Base-by-base conservation (phyloP, 2,797 vertebrate species). In the Sebastiscus albofasciatus region DNA sequence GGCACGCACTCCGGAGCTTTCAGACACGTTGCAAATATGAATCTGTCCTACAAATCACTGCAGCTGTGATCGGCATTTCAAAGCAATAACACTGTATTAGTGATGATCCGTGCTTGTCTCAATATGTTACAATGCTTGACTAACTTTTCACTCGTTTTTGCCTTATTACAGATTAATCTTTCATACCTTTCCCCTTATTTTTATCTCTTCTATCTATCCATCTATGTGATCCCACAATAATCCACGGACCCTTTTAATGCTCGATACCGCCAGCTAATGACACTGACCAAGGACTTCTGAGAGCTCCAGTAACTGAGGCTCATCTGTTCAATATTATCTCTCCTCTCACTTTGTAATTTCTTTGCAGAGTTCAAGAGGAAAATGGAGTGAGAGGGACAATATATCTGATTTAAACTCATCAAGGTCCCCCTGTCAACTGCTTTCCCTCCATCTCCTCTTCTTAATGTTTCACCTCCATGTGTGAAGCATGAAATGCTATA, bases 241-340 rank as follows among this genome's bases (percentile, higher is more conserved):
- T 22, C 36, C 2, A 9, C n/a, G 20, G 67, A 72, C 52, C 39
- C 22, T 60, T 72, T 80, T 22, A 60, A 2, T 6, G 12, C 73
- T 81, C 56, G 22, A 42, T 59, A 71, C 78, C 67, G 69, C 69
- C 31, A 72, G 26, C 56, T 85, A 78, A 86, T 72, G 72, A 76
- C 70, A 55, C 59, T 66, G 56, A 85, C 78, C 29, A 79, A 90
- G 33, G 59, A 71, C 75, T 67, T 58, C 76, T 55, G 26, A 68
- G 56, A 73, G 34, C 64, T 74, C 27, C 58, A 66, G 22, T 42
- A 49, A 75, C 55, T 8, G 52, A 64, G 33, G 29, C 55, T 81
- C 71, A 66, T 74, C 77, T 52, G 20, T 68, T 80, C 62, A n/a
- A 58, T 39, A 77, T 66, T 70, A 56, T 56, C 34, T 72, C 29